These are phyloP conservation scores for Apaloderma vittatum DNA, from an alignment of 2,113 vertebrate genomes.

Conservation along the genomic window DNA sequence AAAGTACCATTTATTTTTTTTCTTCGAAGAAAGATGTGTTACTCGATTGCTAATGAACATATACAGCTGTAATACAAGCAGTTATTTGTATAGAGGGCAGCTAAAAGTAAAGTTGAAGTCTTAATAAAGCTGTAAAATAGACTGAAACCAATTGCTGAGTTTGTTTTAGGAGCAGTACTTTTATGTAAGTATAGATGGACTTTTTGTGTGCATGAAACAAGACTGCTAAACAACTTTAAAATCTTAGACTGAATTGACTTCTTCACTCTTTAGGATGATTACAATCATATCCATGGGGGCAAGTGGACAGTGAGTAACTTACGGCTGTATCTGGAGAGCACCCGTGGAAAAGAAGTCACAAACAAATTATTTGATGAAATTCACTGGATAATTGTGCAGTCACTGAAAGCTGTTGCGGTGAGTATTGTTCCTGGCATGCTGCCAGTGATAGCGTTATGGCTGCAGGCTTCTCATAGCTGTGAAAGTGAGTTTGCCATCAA, in stretches of 20 bases:
- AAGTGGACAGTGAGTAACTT: constrained; percentile 98
- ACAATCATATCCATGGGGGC: constrained; percentile 97
- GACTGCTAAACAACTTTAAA: not conserved
- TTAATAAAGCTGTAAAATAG: not conserved
- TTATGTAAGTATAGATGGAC: not conserved
- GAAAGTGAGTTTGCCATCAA: not conserved
- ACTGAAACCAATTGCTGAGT: not conserved
- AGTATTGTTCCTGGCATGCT: constrained; percentile 63
- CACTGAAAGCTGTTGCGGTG: constrained; percentile 95
- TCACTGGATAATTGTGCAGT: constrained; percentile 98
- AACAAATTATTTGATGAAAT: constrained; percentile 95
- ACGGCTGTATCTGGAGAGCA: constrained; percentile 96
- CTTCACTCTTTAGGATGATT: constrained; percentile 89
- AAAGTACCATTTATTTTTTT: not conserved
- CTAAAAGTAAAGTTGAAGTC: not conserved
- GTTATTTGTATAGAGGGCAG: not conserved
- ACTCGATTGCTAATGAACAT: not conserved
- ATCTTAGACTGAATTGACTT: not conserved
- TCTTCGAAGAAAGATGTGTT: not conserved
- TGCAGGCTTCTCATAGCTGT: not conserved
- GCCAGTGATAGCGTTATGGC: accelerated
- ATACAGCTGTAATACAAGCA: not conserved
- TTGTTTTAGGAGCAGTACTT: not conserved
- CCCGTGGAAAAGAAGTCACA: constrained; percentile 93
- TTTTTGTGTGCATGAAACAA: not conserved